Base-by-base conservation (phyloP, 2,113 vertebrate species). In the Percopsis transmontana region DNA sequence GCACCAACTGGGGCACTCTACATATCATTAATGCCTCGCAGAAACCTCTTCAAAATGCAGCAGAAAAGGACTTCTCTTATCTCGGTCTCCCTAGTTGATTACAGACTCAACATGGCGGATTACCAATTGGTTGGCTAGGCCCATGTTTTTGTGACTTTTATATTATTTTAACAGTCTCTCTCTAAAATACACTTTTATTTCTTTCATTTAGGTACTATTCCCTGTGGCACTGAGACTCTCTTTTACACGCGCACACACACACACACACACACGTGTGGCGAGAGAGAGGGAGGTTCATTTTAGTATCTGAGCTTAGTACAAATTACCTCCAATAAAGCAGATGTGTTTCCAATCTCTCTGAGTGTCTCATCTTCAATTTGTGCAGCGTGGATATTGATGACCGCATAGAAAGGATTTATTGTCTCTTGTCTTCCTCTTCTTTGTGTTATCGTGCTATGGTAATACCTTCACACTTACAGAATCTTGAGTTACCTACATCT, bases 301-400 rank as follows among this genome's bases (percentile, higher is more conserved):
- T 86, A 82, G 67, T 56, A 64, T 53, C 59, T 60, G 51, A 69
- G 82, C 85, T 87, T 83, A 80, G 81, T 82, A 87, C 85, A 86
- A 90, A 89, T 88, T 74, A 87, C 80, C 78, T 62, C n/a, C 82
- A 70, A 86, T 90, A 87, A 87, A 86, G 77, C 82, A 88, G 87
- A 87, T 87, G 84, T 42, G 81, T 81, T 80, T 74, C 68, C 80
- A 77, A 76, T 84, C 80, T 83, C 57, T 80, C 70, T 77, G 76
- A 78, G 79, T 54, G 74, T 82, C 86, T 80, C 74, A 66, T 59
- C 74, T 60, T 60, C 64, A 80, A 84, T 82, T 54, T 66, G 63
- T 76, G 81, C 82, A 72, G 57, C 52, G 54, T 74, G 68, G 62
- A 58, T 89, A 89, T 90, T 89, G 86, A 89, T 87, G 86, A 84